A percentile compares a stretch with the other conserved stretches of the same genome.
These are phyloP conservation scores for Pterocles gutturalis DNA, from an alignment of 2,113 vertebrate species.

Conservation along the genomic window DNA sequence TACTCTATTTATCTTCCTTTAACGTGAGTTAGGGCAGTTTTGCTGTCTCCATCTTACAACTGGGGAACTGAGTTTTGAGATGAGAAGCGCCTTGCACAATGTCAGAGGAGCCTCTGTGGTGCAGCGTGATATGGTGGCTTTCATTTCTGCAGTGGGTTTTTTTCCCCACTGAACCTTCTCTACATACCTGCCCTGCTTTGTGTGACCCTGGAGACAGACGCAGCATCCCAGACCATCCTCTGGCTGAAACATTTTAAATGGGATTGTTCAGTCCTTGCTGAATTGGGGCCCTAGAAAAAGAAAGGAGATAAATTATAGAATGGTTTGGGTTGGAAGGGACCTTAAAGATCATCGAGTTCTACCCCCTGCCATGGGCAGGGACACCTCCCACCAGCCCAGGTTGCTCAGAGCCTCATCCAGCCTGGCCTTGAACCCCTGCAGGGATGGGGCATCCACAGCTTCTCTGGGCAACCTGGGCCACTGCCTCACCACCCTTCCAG, in stretches of 20 bases:
- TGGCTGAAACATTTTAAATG: background rate
- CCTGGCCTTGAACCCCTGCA: too few relatives aligned
- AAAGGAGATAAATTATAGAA: background rate
- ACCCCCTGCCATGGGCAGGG: too few relatives aligned
- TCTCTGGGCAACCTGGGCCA: too few relatives aligned
- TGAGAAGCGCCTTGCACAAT: background rate
- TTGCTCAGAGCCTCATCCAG: too few relatives aligned
- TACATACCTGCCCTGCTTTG: background rate
- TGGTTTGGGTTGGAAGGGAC: too few relatives aligned
- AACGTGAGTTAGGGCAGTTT: background rate
- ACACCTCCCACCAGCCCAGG: too few relatives aligned
- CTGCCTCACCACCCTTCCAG: too few relatives aligned
- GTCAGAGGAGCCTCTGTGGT: background rate
- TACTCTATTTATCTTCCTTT: conserved; percentile 38
- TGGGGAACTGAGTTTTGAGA: background rate
- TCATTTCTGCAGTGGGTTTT: background rate
- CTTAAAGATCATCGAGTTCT: too few relatives aligned
- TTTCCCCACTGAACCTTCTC: background rate
- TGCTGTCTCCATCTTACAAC: background rate
- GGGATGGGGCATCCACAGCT: too few relatives aligned
- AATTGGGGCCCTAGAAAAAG: background rate
- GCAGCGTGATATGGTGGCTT: background rate
- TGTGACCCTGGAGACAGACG: background rate
- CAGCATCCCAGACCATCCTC: background rate
- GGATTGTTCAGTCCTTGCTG: background rate